phyloP scores from a whole-genome alignment of 2,888 invertebrate species.

The Melinopterus prodromus region DNA sequence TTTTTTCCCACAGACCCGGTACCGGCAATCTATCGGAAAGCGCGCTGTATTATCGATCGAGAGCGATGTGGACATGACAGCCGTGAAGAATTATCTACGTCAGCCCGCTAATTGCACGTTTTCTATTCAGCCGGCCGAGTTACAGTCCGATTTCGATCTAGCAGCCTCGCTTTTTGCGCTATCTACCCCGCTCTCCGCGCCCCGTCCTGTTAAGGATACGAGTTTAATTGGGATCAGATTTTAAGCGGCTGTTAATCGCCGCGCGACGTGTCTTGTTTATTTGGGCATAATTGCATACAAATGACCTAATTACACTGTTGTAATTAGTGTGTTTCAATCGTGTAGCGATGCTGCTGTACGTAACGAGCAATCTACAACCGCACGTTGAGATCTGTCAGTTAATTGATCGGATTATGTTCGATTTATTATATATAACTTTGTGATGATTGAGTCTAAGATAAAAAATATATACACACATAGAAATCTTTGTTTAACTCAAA shows the following conservation, averaged over 20 bases:
- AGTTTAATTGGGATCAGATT: constrained; percentile 21
- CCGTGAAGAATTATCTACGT: constrained; percentile 18
- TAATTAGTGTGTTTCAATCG: constrained; percentile 19
- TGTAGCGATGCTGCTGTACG: background rate
- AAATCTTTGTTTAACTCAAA: too few relatives aligned
- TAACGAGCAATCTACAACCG: background rate
- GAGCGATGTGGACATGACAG: constrained; percentile 10
- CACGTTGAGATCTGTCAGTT: background rate
- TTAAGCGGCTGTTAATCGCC: constrained; percentile 11
- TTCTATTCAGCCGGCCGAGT: background rate
- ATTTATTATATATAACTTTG: background rate
- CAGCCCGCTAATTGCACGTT: constrained; percentile 20
- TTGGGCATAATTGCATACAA: constrained; percentile 25
- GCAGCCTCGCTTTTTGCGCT: background rate
- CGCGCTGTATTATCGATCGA: constrained; percentile 10
- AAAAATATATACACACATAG: too few relatives aligned
- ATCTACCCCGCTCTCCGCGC: background rate
- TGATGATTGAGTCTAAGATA: background rate
- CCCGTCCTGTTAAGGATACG: background rate
- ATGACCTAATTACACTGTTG: constrained; percentile 21
- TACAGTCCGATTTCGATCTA: background rate
- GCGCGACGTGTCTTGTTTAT: constrained; percentile 17
- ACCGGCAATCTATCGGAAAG: background rate
- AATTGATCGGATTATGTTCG: background rate
- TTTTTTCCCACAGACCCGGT: constrained; percentile 27